These are phyloP conservation scores for Noctuana brunneofusca DNA, from an alignment of 2,888 invertebrate genomes.

Conservation along the genomic window DNA sequence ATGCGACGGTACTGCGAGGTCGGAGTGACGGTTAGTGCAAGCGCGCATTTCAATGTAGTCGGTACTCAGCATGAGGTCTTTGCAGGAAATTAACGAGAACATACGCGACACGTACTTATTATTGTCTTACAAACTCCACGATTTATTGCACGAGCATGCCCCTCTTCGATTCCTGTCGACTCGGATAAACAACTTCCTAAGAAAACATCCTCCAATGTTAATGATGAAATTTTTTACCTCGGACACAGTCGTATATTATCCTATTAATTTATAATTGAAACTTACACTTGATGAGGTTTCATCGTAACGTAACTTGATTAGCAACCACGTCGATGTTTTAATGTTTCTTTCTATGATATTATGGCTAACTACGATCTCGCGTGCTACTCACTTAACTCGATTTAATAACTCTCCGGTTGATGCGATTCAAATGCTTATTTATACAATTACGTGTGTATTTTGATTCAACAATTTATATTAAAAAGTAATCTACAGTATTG, in stretches of 20 bases:
- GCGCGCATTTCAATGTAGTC: constrained; percentile 51
- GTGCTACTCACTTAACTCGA: constrained; percentile 46
- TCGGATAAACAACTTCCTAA: constrained; percentile 36
- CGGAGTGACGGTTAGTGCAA: constrained; percentile 39
- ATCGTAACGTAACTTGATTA: constrained; percentile 40
- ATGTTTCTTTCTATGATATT: constrained; percentile 43
- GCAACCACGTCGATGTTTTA: constrained; percentile 40
- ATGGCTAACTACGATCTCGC: constrained; percentile 53
- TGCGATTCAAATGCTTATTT: constrained; percentile 25
- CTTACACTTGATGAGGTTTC: constrained; percentile 36
- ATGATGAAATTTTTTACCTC: constrained; percentile 9
- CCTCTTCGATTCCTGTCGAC: constrained; percentile 42
- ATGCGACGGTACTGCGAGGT: constrained; percentile 37
- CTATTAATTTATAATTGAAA: constrained; percentile 38
- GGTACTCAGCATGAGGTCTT: constrained; percentile 62
- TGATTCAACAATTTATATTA: background rate
- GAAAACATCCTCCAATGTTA: constrained; percentile 10
- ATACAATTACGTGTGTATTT: constrained; percentile 35
- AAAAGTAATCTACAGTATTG: background rate
- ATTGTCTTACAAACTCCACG: constrained; percentile 53
- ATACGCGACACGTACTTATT: constrained; percentile 58
- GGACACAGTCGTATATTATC: constrained; percentile 4
- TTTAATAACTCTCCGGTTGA: constrained; percentile 32
- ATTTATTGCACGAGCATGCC: constrained; percentile 54
- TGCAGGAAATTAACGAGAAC: constrained; percentile 63